Percentiles rank a stretch among this genome's conserved stretches.
phyloP scores from a whole-genome alignment of 2,888 invertebrate genomes.

The Ceriagrion tenellum region DNA sequence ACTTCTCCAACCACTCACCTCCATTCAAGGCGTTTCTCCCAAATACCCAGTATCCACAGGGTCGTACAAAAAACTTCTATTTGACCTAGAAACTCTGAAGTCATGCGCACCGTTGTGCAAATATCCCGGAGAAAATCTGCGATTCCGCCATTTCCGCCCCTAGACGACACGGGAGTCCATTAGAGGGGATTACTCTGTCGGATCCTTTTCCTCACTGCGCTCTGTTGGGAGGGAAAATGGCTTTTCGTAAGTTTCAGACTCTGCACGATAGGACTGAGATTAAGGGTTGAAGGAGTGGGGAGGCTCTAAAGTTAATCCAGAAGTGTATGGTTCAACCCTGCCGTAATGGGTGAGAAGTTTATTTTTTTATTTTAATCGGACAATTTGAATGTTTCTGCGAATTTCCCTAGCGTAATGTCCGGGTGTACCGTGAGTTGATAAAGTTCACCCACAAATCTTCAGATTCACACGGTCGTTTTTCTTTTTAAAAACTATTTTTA shows the following conservation, averaged over 20 bases:
- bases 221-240: background rate
- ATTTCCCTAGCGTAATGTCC: background rate
- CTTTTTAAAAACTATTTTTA: no score
- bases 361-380: background rate
- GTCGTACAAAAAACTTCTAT: background rate
- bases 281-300: background rate
- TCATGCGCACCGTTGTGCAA: background rate
- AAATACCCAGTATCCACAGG: background rate
- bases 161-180: background rate
- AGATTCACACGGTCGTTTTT: no score
- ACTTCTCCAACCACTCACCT: no score
- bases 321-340: background rate
- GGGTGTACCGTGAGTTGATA: no score
- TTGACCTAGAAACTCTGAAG: background rate
- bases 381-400: background rate
- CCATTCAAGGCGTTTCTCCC: background rate
- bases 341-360: background rate
- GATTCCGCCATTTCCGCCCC: background rate
- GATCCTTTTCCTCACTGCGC: background rate
- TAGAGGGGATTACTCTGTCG: background rate
- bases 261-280: background rate
- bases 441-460: no score
- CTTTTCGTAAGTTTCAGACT: background rate
- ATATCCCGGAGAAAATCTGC: background rate
- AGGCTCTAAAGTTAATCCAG: background rate